Conservation (phyloP, 2,797 vertebrate species). For the Falco naumanni region DNA sequence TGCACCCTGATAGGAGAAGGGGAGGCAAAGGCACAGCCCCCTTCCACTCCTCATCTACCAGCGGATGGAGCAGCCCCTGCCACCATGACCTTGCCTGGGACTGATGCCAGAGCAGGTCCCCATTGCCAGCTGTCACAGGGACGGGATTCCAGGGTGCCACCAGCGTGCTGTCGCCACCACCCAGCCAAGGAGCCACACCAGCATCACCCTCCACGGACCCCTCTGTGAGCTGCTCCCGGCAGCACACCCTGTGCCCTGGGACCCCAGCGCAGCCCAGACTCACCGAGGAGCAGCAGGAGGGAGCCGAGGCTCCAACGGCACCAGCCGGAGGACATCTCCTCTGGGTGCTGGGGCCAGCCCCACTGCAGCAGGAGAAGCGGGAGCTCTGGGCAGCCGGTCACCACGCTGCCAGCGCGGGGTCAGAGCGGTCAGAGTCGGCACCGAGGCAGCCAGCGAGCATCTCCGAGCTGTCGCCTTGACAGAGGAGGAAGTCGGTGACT, state of each 20-base stretch:
- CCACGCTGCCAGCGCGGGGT: not conserved
- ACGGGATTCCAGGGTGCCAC: fast-evolving
- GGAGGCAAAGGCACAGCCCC: not conserved
- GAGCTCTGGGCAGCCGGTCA: not conserved
- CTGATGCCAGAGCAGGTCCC: fast-evolving
- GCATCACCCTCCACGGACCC: fast-evolving
- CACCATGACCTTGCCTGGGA: not conserved
- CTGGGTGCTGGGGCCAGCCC: not conserved
- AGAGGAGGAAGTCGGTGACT: not conserved
- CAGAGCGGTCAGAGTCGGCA: fast-evolving
- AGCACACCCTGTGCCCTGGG: fast-evolving
- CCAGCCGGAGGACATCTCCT: not conserved
- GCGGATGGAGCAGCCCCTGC: not conserved
- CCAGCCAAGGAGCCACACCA: not conserved
- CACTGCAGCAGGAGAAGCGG: not conserved
- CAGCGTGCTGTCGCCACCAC: fast-evolving
- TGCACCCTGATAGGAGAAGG: not conserved
- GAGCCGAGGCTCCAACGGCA: not conserved
- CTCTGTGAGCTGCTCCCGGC: fast-evolving
- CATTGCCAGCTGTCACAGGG: fast-evolving
- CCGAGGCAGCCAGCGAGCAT: not conserved
- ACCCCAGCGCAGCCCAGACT: not conserved
- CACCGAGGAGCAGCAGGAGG: not conserved
- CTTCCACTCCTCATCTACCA: not conserved
- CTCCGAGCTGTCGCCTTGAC: not conserved